Percentiles rank a stretch among this genome's conserved stretches.
Evolutionary conservation across 2,797 vertebrate species (phyloP).

Genomic region (Pangasius djambal): DNA sequence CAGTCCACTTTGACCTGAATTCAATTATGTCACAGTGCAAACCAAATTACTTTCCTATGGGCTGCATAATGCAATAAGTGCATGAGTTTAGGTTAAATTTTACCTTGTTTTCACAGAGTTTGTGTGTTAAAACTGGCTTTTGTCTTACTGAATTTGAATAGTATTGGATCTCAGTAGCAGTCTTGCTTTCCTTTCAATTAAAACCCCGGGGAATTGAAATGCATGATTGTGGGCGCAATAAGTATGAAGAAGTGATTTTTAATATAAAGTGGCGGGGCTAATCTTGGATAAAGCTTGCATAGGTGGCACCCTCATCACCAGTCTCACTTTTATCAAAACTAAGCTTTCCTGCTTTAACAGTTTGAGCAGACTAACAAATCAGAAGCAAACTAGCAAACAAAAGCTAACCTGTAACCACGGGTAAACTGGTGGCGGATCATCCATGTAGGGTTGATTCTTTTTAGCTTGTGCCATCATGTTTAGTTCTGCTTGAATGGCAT

Average conservation of each 20-base stretch:
- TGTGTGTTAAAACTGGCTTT: neutral
- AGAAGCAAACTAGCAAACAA: neutral
- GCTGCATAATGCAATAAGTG: constrained; percentile 12
- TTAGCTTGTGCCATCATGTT: neutral
- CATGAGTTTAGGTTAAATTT: constrained; percentile 23
- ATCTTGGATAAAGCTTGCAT: neutral
- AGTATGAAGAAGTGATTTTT: neutral
- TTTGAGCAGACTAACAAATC: neutral
- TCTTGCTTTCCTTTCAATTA: neutral
- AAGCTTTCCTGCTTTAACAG: neutral
- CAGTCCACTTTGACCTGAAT: constrained; percentile 16
- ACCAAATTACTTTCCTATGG: constrained; percentile 17
- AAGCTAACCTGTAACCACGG: neutral
- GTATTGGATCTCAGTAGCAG: neutral
- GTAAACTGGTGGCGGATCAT: neutral
- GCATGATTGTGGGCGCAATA: neutral
- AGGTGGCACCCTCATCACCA: neutral
- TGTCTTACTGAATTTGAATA: neutral
- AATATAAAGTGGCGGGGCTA: neutral
- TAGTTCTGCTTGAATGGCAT: neutral
- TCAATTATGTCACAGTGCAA: constrained; percentile 14
- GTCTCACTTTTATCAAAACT: neutral
- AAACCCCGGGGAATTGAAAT: neutral
- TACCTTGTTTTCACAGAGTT: neutral
- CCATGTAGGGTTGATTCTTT: neutral